Evolutionary conservation across 1,140 invertebrate species (phyloP).

Genomic region (Bombus breviceps): DNA sequence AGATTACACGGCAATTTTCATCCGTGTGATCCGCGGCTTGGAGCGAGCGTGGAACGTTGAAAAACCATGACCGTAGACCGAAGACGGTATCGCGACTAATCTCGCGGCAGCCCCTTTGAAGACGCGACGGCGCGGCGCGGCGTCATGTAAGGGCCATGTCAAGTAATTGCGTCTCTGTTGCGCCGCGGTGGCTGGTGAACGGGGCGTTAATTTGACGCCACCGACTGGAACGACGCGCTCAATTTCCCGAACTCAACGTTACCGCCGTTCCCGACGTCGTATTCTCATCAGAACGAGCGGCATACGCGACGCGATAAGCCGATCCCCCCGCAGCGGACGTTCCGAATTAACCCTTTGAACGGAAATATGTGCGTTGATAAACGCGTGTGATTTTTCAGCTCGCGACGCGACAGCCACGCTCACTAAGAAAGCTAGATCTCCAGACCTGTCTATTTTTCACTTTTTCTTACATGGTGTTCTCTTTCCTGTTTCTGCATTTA

Average conservation of each 20-base stretch:
- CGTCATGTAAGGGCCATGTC: slow-evolving; percentile 70
- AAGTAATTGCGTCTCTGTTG: slow-evolving; percentile 77
- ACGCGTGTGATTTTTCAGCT: slow-evolving; percentile 33
- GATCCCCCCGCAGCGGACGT: slow-evolving; percentile 15
- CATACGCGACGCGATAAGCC: slow-evolving; percentile 12
- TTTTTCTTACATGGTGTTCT: too few relatives aligned
- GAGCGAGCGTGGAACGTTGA: slow-evolving; percentile 1
- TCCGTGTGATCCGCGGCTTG: slow-evolving; percentile 3
- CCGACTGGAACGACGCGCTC: slow-evolving; percentile 74
- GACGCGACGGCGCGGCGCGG: slow-evolving; percentile 45
- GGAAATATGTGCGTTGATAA: slow-evolving; percentile 35
- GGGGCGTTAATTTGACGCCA: slow-evolving; percentile 78
- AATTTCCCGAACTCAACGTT: slow-evolving; percentile 73
- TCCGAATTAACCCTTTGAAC: slow-evolving; percentile 48
- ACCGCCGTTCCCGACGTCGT: slow-evolving; percentile 66
- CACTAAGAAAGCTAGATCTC: background rate
- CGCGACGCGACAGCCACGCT: background rate
- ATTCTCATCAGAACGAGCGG: slow-evolving; percentile 13
- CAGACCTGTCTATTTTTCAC: background rate
- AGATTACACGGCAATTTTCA: slow-evolving; percentile 45
- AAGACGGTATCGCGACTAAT: slow-evolving; percentile 40
- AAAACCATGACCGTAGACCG: slow-evolving; percentile 24
- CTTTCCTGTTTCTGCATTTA: too few relatives aligned
- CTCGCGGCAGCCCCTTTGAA: slow-evolving; percentile 69
- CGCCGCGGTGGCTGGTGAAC: slow-evolving; percentile 47